These are phyloP conservation scores for Malacoctenus gilli DNA, from an alignment of 2,797 vertebrate genomes.

Conservation along the genomic window DNA sequence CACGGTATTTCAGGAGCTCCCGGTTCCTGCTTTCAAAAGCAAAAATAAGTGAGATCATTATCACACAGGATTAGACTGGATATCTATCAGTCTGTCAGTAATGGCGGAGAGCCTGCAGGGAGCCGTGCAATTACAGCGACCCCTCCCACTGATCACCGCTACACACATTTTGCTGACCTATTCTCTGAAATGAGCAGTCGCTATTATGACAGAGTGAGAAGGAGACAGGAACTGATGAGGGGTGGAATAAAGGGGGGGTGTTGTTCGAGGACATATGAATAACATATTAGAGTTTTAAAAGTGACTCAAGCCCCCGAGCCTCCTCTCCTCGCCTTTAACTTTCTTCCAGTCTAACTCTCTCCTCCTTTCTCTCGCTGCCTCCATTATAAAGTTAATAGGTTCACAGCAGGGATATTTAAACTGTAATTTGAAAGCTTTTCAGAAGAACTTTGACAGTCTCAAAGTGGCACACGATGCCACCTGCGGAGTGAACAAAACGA, in stretches of 20 bases:
- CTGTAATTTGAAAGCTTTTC: conserved; percentile 70
- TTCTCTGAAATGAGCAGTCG: conserved; percentile 18
- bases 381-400: conserved; percentile 61
- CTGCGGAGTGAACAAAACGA: conserved; percentile 58
- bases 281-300: conserved; percentile 34
- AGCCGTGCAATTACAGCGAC: background rate
- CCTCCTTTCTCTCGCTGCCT: conserved; percentile 16
- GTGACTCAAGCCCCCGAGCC: conserved; percentile 21
- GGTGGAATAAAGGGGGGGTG: background rate
- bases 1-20: background rate
- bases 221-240: conserved; percentile 4
- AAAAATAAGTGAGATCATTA: background rate
- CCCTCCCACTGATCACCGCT: background rate
- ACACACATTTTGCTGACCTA: conserved; percentile 19
- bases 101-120: background rate
- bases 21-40: background rate
- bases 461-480: conserved; percentile 64
- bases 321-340: conserved; percentile 23
- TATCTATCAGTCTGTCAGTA: background rate
- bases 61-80: background rate
- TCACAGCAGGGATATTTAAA: conserved; percentile 63
- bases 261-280: conserved; percentile 22
- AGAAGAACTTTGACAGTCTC: conserved; percentile 67
- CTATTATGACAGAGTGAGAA: conserved; percentile 1
- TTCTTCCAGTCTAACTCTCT: conserved; percentile 11